phyloP scores from a whole-genome alignment of 2,113 vertebrate species.

The Bos indicus region DNA sequence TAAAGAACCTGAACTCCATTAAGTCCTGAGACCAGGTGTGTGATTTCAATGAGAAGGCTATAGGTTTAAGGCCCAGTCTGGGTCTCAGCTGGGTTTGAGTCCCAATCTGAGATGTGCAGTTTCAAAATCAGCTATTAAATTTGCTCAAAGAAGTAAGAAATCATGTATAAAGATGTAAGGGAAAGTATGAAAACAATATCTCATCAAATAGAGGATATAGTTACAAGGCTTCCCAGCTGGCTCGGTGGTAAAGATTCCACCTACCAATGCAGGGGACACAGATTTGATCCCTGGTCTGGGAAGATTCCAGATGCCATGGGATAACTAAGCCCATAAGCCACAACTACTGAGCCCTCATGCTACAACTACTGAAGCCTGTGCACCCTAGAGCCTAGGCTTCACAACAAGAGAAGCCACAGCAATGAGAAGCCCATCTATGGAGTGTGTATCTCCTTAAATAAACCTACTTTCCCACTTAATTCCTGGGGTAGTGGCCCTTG shows the following conservation, averaged over 20 bases:
- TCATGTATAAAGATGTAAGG: neutral
- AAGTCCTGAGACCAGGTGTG: neutral
- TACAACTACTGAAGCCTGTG: neutral
- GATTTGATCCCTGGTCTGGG: neutral
- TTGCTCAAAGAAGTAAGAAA: neutral
- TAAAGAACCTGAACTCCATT: neutral
- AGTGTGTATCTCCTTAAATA: neutral
- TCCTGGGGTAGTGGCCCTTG: neutral
- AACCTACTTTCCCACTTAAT: neutral
- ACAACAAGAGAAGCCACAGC: neutral
- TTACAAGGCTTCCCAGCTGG: neutral
- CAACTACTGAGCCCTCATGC: neutral
- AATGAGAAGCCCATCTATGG: neutral
- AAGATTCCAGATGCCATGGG: neutral
- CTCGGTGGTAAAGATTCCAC: neutral
- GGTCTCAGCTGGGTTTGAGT: neutral
- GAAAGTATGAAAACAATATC: neutral
- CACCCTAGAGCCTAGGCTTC: neutral
- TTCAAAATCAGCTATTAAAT: neutral
- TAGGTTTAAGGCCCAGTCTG: neutral
- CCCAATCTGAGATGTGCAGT: neutral
- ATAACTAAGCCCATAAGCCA: neutral
- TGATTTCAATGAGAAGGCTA: neutral
- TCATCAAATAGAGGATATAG: neutral
- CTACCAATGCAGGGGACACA: neutral